A percentile compares a stretch with the other conserved stretches of the same genome.
Conservation (phyloP, 2,888 invertebrate genomes). For the Chymomyza caudatula region DNA sequence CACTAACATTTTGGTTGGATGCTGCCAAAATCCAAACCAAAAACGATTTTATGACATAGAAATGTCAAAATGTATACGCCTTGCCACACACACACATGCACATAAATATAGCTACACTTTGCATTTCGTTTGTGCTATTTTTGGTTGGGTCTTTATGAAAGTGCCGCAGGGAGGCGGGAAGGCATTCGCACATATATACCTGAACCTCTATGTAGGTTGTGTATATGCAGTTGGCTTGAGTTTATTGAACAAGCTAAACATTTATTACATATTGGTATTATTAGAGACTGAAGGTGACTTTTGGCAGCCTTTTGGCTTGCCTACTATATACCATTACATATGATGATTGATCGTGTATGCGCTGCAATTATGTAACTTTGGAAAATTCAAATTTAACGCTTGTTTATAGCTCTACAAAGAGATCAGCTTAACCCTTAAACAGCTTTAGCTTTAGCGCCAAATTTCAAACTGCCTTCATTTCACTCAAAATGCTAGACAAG, state of each 20-base stretch:
- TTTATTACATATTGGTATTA: background rate
- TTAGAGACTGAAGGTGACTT: constrained; percentile 55
- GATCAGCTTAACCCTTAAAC: too few relatives aligned
- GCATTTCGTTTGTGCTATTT: background rate
- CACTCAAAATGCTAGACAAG: background rate
- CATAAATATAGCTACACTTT: background rate
- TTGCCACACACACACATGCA: background rate
- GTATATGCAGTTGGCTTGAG: constrained; percentile 20
- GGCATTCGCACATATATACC: background rate
- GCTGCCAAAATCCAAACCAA: constrained; percentile 23
- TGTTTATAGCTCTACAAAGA: background rate
- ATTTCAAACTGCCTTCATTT: background rate
- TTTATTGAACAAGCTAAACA: constrained; percentile 23
- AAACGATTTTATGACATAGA: constrained; percentile 58
- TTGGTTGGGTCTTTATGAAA: background rate
- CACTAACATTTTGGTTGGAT: background rate
- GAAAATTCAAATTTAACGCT: background rate
- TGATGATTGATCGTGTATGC: background rate
- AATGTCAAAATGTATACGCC: constrained; percentile 49
- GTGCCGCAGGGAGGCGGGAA: constrained; percentile 3
- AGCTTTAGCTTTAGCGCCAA: background rate
- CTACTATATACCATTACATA: background rate
- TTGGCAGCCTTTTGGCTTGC: constrained; percentile 4
- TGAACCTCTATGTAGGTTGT: constrained; percentile 6
- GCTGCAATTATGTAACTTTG: background rate